Conservation (phyloP, 1,140 invertebrate genomes). For the Lanistes nyassanus region DNA sequence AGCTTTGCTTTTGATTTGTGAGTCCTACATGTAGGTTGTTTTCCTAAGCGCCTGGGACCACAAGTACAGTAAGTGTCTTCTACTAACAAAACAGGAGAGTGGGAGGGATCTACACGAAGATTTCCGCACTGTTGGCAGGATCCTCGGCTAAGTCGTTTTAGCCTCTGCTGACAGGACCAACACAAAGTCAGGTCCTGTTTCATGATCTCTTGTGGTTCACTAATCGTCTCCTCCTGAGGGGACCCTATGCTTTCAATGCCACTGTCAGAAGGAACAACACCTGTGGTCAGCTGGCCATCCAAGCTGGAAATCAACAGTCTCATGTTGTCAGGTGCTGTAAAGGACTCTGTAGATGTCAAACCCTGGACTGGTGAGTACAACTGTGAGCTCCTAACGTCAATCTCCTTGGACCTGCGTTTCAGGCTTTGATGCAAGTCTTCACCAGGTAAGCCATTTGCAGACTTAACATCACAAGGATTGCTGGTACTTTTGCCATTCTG, state of each 20-base stretch:
- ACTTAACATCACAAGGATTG: background rate
- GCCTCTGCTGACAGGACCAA: slow-evolving; percentile 15
- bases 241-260: slow-evolving; percentile 42
- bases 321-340: background rate
- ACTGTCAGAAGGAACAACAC: slow-evolving; percentile 40
- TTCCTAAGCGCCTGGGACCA: slow-evolving; percentile 22
- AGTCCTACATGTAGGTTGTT: slow-evolving; percentile 9
- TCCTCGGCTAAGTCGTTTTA: slow-evolving; percentile 14
- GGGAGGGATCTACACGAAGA: slow-evolving; percentile 14
- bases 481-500: background rate
- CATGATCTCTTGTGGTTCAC: background rate
- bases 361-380: no score
- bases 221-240: slow-evolving; percentile 10
- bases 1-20: slow-evolving; percentile 10
- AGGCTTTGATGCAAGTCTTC: background rate
- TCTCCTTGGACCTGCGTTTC: background rate
- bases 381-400: background rate
- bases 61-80: slow-evolving; percentile 31
- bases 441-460: background rate
- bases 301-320: background rate
- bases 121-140: slow-evolving; percentile 29
- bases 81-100: background rate
- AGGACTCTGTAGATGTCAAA: no score
- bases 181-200: slow-evolving; percentile 4
- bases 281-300: background rate